phyloP scores from a whole-genome alignment of 2,113 vertebrate genomes.

The Eclectus roratus region DNA sequence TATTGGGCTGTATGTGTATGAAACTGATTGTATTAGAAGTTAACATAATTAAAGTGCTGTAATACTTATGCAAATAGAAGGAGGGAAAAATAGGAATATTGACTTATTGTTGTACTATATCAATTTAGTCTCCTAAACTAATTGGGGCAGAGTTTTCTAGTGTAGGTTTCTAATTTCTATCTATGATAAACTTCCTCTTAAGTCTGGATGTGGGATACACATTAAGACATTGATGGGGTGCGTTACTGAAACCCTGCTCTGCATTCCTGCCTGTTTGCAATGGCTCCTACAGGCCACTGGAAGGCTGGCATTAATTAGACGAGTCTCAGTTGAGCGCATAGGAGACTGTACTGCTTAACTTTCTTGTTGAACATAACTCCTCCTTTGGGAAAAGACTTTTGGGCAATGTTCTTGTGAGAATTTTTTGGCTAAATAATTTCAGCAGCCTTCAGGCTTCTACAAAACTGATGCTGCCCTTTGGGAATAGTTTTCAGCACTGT shows the following conservation, averaged over 20 bases:
- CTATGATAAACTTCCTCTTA: background rate
- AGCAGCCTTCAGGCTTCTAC: background rate
- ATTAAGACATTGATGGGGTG: background rate
- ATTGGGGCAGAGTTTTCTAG: fast-evolving
- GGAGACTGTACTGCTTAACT: background rate
- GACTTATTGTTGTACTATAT: background rate
- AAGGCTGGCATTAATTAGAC: background rate
- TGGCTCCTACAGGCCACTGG: background rate
- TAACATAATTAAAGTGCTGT: background rate
- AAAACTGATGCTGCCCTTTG: background rate
- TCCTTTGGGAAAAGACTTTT: background rate
- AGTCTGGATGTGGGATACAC: background rate
- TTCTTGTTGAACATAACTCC: background rate
- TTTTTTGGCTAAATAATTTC: background rate
- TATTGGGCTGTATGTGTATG: background rate
- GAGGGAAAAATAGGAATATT: background rate
- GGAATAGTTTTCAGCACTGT: background rate
- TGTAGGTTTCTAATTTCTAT: background rate
- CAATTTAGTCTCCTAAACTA: background rate
- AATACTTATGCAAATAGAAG: background rate
- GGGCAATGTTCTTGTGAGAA: background rate
- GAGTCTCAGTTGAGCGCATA: background rate
- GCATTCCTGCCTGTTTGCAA: background rate
- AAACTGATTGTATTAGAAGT: background rate
- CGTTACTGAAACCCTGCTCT: background rate